Base-by-base conservation (phyloP, 2,797 vertebrate genomes). In the Aphelocoma californica region DNA sequence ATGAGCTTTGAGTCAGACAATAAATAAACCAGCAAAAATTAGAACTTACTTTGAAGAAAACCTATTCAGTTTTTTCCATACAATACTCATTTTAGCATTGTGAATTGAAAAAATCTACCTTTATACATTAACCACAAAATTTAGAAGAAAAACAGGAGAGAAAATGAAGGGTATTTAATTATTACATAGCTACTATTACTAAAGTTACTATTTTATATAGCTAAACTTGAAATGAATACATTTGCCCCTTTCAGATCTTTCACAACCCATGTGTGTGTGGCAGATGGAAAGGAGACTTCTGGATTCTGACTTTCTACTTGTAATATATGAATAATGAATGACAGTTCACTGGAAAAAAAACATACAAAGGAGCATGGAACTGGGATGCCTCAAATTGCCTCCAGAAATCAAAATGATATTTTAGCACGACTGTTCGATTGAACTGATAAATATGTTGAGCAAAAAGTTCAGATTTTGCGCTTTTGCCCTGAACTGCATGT, bases 1-100 rank as follows among this genome's bases (percentile, higher is more conserved):
- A 21, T 53, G 29, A 48, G 7, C 11, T 81, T 77, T 80, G 26
- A 38, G 50, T 69, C 28, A 74, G 42, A 48, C 8, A 21, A 48
- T 23, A 79, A 58, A 53, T n/a, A 80, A 73, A 12, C 2, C 8
- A 81, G 29, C 5, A 81, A 44, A 9, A 78, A 50, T 45, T 36
- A 42, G 62, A 81, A 80, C 31, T 62, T 72, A 79, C 47, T 26
- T 86, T 54, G 61, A 65, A 42, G 69, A 79, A 90, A 90, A 61
- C 2, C 3, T 38, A 5, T 9, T n/a, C 5, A 0, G 1, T 25
- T 90, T 86, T 94, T 82, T 29, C 25, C 8, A 56, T 62, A 29
- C 9, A 60, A 38, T 36, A 73, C 24, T 44, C 5, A 64, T 60
- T 88, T 78, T 62, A 26, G 5, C 61, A 14, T 15, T 61, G 9